Conservation (phyloP, 2,797 vertebrate genomes). For the Caiman crocodilus region DNA sequence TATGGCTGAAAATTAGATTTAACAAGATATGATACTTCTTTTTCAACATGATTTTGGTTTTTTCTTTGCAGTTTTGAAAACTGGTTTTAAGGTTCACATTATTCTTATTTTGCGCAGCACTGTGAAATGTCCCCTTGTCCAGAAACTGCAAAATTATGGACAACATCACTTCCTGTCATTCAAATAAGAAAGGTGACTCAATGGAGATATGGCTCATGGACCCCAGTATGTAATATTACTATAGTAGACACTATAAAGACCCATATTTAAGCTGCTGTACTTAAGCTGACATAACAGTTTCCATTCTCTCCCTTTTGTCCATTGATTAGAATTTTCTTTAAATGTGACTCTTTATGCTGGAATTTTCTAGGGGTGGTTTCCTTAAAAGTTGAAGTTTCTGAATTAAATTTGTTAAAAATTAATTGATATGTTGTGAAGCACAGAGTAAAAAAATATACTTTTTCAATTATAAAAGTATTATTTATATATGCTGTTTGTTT, state of each 20-base stretch:
- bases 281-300: neutral
- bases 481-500: neutral
- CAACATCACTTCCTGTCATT: conserved; percentile 84
- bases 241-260: neutral
- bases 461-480: neutral
- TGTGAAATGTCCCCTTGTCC: conserved; percentile 89
- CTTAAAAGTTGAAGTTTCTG: neutral
- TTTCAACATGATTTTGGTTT: neutral
- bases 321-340: neutral
- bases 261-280: neutral
- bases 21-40: neutral
- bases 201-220: conserved; percentile 98
- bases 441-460: neutral
- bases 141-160: conserved; percentile 76
- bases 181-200: conserved; percentile 83
- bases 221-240: conserved; percentile 86
- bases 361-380: neutral
- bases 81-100: neutral
- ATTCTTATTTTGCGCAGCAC: conserved; percentile 81
- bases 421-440: neutral
- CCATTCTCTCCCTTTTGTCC: neutral
- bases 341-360: neutral
- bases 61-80: neutral
- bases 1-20: neutral
- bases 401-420: neutral